These are phyloP conservation scores for Iselma pallidipennis DNA, from an alignment of 2,888 invertebrate genomes.

Conservation along the genomic window DNA sequence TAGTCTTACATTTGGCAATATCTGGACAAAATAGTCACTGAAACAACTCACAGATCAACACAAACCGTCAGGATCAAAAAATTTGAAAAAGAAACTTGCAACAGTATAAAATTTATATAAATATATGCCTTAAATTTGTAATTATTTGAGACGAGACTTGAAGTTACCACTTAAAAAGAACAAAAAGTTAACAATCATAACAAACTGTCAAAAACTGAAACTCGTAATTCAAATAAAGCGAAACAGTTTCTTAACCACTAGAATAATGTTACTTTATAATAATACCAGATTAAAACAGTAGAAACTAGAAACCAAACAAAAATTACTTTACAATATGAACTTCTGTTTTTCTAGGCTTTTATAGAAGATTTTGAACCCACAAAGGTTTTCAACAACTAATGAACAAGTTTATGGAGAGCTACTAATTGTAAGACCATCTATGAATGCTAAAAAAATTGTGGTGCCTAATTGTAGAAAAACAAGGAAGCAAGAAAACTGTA, in stretches of 20 bases:
- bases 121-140: background rate
- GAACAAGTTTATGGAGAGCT: no score
- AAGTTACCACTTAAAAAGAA: background rate
- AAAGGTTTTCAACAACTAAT: no score
- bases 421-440: no score
- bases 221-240: background rate
- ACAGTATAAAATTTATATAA: background rate
- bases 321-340: no score
- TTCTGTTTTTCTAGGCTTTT: no score
- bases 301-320: no score
- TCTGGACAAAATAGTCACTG: background rate
- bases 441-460: no score
- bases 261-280: background rate
- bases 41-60: background rate
- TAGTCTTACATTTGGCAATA: no score
- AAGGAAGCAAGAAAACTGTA: no score
- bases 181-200: background rate
- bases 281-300: background rate
- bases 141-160: background rate
- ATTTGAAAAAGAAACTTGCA: background rate
- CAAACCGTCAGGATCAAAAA: background rate
- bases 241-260: background rate
- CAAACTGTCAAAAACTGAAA: background rate
- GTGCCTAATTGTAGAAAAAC: no score
- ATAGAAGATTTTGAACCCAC: no score